Base-by-base conservation (phyloP, 2,797 vertebrate species). In the Mus spretus region DNA sequence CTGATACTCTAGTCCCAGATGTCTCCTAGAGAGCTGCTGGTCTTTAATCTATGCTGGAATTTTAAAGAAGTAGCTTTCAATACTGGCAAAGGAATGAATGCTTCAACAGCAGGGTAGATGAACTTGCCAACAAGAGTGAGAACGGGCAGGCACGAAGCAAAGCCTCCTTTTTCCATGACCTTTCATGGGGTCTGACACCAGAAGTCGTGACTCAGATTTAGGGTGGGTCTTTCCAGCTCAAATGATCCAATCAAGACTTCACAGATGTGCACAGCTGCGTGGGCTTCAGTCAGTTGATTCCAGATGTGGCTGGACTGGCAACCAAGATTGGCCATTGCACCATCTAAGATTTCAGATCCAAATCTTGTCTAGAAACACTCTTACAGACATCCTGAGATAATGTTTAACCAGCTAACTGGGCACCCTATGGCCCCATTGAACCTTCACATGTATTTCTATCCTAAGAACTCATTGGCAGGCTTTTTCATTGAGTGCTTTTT, bases 381-480 rank as follows among this genome's bases (percentile, higher is more conserved):
- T 8, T 4, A 61, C 34, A 34, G 20, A 81, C 6, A n/a, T 19
- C 19, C 13, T 34, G 50, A 94, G 50, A 61, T 50, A 50, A 53
- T 34, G 40, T 61, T 59, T 61, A 53, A 37, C 14, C 7, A 72
- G 72, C 2, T 47, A 82, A 3, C 9, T 59, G 59, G 12, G 59
- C 0, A 28, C 57, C 19, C 47, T 63, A 0, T 65, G 44, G 47
- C 87, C 65, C 28, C 78, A 17, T 17, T 37, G 44, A 74, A 37
- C 47, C 28, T 65, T 80, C 44, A 65, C 37, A 84, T 11, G 26
- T 40, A 61, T 84, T 92, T 88, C 93, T 86, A 61, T 61, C 6
- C 72, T 82, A 81, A 89, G 67, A 70, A 85, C 74, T 63, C 82
- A 61, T 13, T 79, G 86, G 74, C 95, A 92, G 70, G 2, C 19